A percentile compares a stretch with the other conserved stretches of the same genome.
These are phyloP conservation scores for Cabera pusaria DNA, from an alignment of 2,888 invertebrate species.

Conservation along the genomic window DNA sequence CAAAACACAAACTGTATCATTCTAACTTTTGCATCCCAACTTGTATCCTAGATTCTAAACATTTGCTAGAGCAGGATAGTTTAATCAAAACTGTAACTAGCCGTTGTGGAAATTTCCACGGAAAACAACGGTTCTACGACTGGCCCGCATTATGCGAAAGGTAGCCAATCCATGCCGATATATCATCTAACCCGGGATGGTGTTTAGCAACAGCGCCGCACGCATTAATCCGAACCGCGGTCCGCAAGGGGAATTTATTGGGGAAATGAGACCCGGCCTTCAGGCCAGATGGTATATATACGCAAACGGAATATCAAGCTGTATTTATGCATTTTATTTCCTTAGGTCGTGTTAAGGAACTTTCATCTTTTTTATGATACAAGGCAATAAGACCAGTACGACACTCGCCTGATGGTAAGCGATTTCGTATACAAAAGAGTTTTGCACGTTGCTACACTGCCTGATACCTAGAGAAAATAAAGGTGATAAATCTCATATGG, in stretches of 20 bases:
- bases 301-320: constrained; percentile 21
- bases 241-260: constrained; percentile 34
- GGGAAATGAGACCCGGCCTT: constrained; percentile 31
- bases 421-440: too few species aligned
- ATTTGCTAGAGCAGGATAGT: too few species aligned
- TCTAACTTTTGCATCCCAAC: too few species aligned
- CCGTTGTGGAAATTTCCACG: background rate
- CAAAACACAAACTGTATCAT: too few species aligned
- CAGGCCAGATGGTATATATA: constrained; percentile 30
- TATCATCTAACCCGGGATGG: constrained; percentile 26
- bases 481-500: too few species aligned
- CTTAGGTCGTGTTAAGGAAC: constrained; percentile 15
- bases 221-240: constrained; percentile 33
- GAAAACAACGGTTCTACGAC: constrained; percentile 3
- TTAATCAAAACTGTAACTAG: too few species aligned
- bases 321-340: constrained; percentile 23
- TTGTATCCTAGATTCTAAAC: too few species aligned
- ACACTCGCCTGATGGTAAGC: too few species aligned
- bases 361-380: background rate
- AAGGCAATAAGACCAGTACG: too few species aligned
- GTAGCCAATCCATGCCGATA: constrained; percentile 23
- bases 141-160: constrained; percentile 24
- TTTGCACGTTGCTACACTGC: too few species aligned
- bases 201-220: constrained; percentile 28
- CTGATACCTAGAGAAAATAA: too few species aligned